Conservation (phyloP, 2,113 vertebrate species). For the Chlorodrepanis virens region DNA sequence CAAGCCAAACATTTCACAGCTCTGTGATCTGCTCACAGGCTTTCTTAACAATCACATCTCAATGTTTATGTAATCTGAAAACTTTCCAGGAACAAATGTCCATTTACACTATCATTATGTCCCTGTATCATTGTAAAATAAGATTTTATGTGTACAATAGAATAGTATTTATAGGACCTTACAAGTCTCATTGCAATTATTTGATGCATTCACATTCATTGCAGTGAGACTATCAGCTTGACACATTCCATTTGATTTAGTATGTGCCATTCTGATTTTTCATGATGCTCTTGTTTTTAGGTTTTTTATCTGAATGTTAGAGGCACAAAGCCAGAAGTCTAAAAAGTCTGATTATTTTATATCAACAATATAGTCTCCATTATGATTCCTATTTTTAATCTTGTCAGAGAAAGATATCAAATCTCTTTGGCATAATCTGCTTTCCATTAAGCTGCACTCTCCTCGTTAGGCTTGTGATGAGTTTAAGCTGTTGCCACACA, state of each 20-base stretch:
- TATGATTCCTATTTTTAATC: not conserved
- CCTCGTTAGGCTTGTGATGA: not conserved
- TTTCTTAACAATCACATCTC: not conserved
- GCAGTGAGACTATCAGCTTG: not conserved
- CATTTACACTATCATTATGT: not conserved
- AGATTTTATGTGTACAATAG: not conserved
- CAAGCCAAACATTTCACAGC: not conserved
- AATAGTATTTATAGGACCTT: not conserved
- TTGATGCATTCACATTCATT: not conserved
- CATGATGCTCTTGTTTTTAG: not conserved
- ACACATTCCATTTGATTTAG: not conserved
- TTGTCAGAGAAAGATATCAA: not conserved
- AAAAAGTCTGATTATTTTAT: not conserved
- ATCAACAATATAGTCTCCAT: not conserved
- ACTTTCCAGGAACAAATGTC: not conserved
- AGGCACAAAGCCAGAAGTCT: not conserved
- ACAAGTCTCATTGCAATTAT: not conserved
- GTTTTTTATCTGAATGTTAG: not conserved
- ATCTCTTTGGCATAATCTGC: constrained; percentile 19
- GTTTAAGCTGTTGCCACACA: not conserved
- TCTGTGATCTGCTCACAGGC: not conserved
- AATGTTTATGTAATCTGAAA: not conserved
- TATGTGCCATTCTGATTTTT: not conserved
- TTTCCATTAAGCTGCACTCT: not conserved
- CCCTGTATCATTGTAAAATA: not conserved